Conservation (phyloP, 1,140 invertebrate genomes). For the Ylistrum balloti region DNA sequence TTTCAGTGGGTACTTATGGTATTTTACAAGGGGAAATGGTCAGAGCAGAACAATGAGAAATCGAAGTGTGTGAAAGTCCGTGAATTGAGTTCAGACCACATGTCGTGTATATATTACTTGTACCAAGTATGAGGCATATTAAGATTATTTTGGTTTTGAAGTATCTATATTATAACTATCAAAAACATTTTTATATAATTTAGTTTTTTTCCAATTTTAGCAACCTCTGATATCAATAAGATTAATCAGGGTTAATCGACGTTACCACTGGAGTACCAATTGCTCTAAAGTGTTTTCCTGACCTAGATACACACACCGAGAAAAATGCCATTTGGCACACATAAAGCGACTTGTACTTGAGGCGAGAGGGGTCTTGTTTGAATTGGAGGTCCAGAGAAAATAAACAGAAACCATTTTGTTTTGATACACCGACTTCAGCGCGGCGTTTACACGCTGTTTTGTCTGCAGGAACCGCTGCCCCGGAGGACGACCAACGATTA, state of each 20-base stretch:
- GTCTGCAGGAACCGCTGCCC: neutral
- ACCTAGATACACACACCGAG: neutral
- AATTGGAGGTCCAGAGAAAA: constrained; percentile 25
- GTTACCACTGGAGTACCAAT: neutral
- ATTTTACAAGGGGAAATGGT: no score
- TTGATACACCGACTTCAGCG: neutral
- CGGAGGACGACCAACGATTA: neutral
- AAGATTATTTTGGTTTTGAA: no score
- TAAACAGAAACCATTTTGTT: neutral
- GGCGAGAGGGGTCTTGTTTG: constrained; percentile 36
- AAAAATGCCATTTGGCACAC: constrained; percentile 22
- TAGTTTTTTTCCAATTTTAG: no score
- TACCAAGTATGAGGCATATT: no score
- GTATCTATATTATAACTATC: no score
- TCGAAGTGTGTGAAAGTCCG: no score
- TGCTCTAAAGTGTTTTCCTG: neutral
- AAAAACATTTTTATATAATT: no score
- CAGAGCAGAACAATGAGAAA: no score
- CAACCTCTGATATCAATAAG: no score
- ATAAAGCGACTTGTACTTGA: neutral
- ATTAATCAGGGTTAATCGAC: neutral
- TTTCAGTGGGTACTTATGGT: no score
- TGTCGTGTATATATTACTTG: no score
- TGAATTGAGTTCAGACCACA: no score
- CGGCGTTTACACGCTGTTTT: constrained; percentile 2